phyloP scores from a whole-genome alignment of 2,888 invertebrate species.

The Lamproptera curius region DNA sequence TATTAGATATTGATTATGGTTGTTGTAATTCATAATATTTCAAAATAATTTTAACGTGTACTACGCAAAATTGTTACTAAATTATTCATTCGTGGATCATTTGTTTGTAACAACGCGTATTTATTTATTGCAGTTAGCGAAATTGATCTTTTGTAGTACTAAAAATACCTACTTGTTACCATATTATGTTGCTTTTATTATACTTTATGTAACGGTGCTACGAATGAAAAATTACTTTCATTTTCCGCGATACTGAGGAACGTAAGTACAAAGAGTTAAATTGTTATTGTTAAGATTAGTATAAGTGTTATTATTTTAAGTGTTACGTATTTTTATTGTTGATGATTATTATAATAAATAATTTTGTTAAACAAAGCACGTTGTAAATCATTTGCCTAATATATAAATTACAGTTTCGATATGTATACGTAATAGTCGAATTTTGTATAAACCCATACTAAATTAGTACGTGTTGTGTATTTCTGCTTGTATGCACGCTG shows the following conservation, averaged over 20 bases:
- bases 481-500: too few species aligned
- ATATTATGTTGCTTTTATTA: background rate
- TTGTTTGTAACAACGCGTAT: background rate
- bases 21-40: background rate
- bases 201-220: conserved; percentile 11
- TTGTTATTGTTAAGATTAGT: background rate
- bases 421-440: too few species aligned
- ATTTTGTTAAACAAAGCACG: too few species aligned
- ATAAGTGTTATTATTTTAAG: too few species aligned
- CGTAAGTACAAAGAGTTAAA: background rate
- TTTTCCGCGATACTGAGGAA: background rate
- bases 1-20: too few species aligned
- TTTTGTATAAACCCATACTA: too few species aligned
- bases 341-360: too few species aligned
- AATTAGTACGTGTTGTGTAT: too few species aligned
- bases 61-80: background rate
- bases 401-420: too few species aligned
- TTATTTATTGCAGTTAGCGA: background rate
- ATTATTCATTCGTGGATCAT: background rate
- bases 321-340: conserved; percentile 9
- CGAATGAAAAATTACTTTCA: background rate
- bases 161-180: too few species aligned
- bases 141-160: too few species aligned
- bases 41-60: background rate
- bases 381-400: too few species aligned